Conservation (phyloP, 2,888 invertebrate species). For the Apodemia zela region DNA sequence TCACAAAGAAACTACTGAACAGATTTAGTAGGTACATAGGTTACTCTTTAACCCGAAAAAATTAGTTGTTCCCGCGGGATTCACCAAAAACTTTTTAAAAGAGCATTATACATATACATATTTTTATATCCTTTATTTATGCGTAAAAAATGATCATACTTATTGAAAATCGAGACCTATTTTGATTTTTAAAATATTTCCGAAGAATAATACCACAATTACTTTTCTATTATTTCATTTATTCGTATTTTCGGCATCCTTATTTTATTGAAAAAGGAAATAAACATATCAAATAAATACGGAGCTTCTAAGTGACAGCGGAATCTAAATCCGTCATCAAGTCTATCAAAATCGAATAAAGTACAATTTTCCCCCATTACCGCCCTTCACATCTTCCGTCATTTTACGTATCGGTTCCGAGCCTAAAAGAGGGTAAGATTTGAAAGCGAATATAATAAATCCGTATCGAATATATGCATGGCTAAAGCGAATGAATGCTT, state of each 20-base stretch:
- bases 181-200: too few species aligned
- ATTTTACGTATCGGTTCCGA: conserved; percentile 78
- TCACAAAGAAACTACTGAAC: too few species aligned
- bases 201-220: background rate
- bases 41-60: too few species aligned
- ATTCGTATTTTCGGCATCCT: background rate
- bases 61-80: too few species aligned
- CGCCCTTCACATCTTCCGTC: conserved; percentile 76
- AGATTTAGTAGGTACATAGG: too few species aligned
- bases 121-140: too few species aligned
- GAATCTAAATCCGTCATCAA: conserved; percentile 69
- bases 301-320: conserved; percentile 53
- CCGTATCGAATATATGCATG: conserved; percentile 72
- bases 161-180: too few species aligned
- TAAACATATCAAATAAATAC: conserved; percentile 30
- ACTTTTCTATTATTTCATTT: background rate
- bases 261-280: conserved; percentile 22
- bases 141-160: too few species aligned
- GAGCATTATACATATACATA: too few species aligned
- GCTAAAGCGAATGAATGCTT: conserved; percentile 52
- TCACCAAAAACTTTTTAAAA: too few species aligned
- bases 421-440: conserved; percentile 68
- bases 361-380: conserved; percentile 77
- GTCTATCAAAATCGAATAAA: conserved; percentile 79
- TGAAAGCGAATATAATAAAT: conserved; percentile 76